phyloP scores from a whole-genome alignment of 2,113 vertebrate species.

The Hiodon tergisus region DNA sequence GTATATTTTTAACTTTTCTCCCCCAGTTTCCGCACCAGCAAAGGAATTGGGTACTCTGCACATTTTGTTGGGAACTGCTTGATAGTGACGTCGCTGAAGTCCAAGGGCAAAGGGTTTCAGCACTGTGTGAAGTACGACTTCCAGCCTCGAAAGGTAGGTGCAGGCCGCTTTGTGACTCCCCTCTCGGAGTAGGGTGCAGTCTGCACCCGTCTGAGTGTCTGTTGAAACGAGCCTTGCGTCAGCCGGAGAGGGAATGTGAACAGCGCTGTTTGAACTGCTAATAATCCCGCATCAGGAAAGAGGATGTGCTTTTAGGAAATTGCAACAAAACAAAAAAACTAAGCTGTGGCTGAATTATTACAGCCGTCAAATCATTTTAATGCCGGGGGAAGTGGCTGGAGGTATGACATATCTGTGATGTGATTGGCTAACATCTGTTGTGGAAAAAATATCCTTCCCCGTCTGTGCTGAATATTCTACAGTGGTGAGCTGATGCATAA shows the following conservation, averaged over 20 bases:
- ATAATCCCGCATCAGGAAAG: neutral
- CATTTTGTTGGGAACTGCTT: conserved; percentile 99
- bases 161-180: no score
- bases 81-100: conserved; percentile 95
- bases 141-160: conserved; percentile 90
- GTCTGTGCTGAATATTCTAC: neutral
- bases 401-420: neutral
- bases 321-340: neutral
- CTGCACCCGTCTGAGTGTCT: neutral
- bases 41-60: conserved; percentile 97
- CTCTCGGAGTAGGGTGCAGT: neutral
- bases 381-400: neutral
- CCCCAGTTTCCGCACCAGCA: conserved; percentile 93
- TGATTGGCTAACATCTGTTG: conserved; percentile 5
- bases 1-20: neutral
- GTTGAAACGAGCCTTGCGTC: neutral
- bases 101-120: conserved; percentile 98
- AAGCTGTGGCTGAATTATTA: conserved; percentile 7
- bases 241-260: neutral
- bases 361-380: neutral
- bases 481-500: neutral
- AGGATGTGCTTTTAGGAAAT: conserved; percentile 15
- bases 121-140: conserved; percentile 99
- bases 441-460: neutral
- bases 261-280: neutral